phyloP scores from a whole-genome alignment of 2,888 invertebrate species.

The Xestia sexstrigata region DNA sequence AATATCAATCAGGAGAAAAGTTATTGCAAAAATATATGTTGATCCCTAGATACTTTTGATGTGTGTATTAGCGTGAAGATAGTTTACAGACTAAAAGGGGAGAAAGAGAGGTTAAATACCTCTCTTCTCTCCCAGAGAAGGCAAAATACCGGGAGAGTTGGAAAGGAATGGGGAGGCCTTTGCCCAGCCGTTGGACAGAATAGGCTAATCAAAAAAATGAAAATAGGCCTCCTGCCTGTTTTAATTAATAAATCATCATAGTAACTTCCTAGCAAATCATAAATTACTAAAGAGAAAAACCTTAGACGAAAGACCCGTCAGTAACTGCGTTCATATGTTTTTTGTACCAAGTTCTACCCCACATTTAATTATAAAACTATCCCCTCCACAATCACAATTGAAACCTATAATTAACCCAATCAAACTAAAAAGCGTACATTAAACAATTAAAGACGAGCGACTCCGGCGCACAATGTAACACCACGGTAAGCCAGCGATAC shows the following conservation, averaged over 20 bases:
- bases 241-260: background rate
- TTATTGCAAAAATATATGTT: no score
- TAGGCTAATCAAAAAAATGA: no score
- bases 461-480: slow-evolving; percentile 30
- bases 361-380: slow-evolving; percentile 5
- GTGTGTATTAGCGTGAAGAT: no score
- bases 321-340: background rate
- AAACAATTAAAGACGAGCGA: slow-evolving; percentile 41
- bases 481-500: slow-evolving; percentile 59
- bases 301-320: background rate
- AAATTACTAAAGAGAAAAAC: background rate
- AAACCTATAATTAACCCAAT: slow-evolving; percentile 50
- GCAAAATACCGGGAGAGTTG: no score
- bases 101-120: background rate
- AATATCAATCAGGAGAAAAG: no score
- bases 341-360: background rate
- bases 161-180: no score
- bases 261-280: background rate
- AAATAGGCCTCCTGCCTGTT: no score
- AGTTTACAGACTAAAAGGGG: background rate
- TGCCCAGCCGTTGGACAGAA: no score
- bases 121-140: no score
- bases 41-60: no score
- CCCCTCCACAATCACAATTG: slow-evolving; percentile 16
- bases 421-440: slow-evolving; percentile 26